These are phyloP conservation scores for Pteronotus mesoamericanus DNA, from an alignment of 2,797 vertebrate species.

Conservation along the genomic window DNA sequence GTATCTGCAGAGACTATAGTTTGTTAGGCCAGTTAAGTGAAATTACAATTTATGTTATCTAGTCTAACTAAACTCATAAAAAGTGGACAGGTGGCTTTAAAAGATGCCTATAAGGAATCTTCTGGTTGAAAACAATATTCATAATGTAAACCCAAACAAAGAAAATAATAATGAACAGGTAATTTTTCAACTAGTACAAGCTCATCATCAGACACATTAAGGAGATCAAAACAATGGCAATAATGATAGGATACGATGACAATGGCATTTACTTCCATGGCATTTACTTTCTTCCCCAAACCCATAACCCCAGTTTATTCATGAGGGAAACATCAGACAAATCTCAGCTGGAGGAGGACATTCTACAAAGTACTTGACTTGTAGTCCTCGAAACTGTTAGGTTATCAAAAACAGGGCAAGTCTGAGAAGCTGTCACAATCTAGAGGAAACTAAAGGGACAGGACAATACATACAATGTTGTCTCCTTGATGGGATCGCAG, in stretches of 20 bases:
- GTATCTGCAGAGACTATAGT: neutral
- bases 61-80: neutral
- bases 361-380: neutral
- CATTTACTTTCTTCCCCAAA: neutral
- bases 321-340: neutral
- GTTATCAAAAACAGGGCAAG: neutral
- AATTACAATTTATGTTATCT: neutral
- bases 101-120: neutral
- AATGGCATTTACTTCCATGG: neutral
- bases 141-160: neutral
- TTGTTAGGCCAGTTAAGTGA: neutral
- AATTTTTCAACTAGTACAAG: neutral
- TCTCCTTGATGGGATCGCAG: neutral
- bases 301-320: neutral
- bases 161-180: neutral
- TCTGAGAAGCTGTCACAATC: neutral
- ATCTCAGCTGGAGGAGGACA: neutral
- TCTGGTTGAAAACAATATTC: neutral
- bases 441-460: neutral
- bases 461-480: neutral
- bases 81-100: neutral
- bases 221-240: neutral
- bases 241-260: neutral
- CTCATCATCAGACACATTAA: neutral
- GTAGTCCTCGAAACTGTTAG: neutral